Conservation (phyloP, 2,888 invertebrate genomes). For the Tubulanus polymorphus region DNA sequence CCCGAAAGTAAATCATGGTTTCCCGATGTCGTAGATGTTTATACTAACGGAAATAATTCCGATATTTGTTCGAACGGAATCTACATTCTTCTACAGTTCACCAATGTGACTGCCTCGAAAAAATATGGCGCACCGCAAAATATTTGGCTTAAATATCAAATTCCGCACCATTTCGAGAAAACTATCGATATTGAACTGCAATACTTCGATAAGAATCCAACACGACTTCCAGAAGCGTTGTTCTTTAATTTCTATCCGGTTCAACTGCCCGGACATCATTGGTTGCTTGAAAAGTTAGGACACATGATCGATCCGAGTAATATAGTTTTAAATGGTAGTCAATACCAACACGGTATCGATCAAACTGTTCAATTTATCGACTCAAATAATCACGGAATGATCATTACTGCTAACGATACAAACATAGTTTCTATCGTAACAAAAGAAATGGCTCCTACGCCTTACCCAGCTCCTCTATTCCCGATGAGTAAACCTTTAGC, state of each 20-base stretch:
- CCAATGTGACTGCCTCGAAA: constrained; percentile 17
- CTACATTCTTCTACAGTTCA: constrained; percentile 22
- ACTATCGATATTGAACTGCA: constrained; percentile 31
- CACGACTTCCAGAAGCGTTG: constrained; percentile 40
- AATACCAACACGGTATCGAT: constrained; percentile 39
- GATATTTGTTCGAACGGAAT: constrained; percentile 19
- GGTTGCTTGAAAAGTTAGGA: constrained; percentile 34
- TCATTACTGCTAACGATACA: constrained; percentile 28
- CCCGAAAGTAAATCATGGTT: constrained; percentile 35
- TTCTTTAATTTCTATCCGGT: constrained; percentile 32
- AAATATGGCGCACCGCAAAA: constrained; percentile 36
- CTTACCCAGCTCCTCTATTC: constrained; percentile 29
- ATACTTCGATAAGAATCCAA: constrained; percentile 40
- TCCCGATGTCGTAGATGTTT: constrained; percentile 21
- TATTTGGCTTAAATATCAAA: constrained; percentile 24
- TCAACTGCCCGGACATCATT: constrained; percentile 17
- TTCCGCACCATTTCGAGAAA: constrained; percentile 12
- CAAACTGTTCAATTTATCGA: constrained; percentile 30
- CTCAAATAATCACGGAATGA: constrained; percentile 16
- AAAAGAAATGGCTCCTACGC: constrained; percentile 22
- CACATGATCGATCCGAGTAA: constrained; percentile 34
- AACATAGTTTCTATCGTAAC: constrained; percentile 31
- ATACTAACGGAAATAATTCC: constrained; percentile 24
- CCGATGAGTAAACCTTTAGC: constrained; percentile 30
- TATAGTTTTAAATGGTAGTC: constrained; percentile 40